phyloP scores from a whole-genome alignment of 2,797 vertebrate genomes.

The Erpetoichthys calabaricus region DNA sequence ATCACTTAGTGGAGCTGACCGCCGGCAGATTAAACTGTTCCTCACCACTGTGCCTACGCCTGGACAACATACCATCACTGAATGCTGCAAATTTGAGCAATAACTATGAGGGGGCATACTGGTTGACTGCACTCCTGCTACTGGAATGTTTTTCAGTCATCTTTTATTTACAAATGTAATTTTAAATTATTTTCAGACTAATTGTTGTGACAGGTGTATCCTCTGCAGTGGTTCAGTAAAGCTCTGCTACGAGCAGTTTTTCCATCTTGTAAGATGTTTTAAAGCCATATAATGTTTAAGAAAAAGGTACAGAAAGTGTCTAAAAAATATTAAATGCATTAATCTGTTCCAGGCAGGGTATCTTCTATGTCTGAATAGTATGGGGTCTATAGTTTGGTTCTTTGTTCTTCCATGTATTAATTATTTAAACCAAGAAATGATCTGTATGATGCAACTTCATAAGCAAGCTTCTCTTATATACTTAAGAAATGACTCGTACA shows the following conservation, averaged over 20 bases:
- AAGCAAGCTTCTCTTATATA: no score
- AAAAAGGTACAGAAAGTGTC: no score
- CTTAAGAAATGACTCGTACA: no score
- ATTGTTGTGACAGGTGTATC: constrained; percentile 22
- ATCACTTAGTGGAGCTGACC: constrained; percentile 52
- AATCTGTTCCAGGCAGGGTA: no score
- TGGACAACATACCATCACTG: constrained; percentile 43
- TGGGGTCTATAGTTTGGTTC: no score
- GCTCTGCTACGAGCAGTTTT: constrained; percentile 5
- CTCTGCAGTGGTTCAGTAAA: constrained; percentile 8
- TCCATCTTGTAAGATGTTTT: not conserved
- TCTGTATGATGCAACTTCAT: no score
- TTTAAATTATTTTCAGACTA: constrained; percentile 23
- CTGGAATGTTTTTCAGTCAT: constrained; percentile 1
- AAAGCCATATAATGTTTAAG: no score
- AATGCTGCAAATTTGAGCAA: constrained; percentile 64
- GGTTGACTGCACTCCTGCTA: not conserved
- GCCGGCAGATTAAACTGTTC: constrained; percentile 65
- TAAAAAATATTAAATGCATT: no score
- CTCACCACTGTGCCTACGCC: constrained; percentile 89
- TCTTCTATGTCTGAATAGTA: no score
- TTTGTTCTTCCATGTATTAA: no score
- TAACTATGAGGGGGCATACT: constrained; percentile 31
- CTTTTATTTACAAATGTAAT: constrained; percentile 45
- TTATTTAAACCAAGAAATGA: no score